Base-by-base conservation (phyloP, 2,113 vertebrate species). In the Plecturocebus donacophilus region DNA sequence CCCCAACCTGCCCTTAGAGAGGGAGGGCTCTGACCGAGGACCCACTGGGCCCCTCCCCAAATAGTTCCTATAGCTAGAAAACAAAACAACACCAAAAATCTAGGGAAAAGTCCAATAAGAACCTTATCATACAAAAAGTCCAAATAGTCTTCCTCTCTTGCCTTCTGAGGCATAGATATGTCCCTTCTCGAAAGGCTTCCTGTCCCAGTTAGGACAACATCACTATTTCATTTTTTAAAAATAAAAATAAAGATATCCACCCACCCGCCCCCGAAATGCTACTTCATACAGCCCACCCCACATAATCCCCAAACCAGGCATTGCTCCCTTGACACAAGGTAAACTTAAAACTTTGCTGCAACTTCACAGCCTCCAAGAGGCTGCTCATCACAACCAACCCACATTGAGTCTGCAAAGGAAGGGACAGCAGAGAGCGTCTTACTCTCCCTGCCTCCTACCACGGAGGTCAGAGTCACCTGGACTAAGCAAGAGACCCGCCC, bases 291-390 rank as follows among this genome's bases (percentile, higher is more conserved):
- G 42, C 94, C 91, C 73, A 32, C 88, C 96, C 97, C 35, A 2
- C 85, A 95, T 96, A 75, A 58, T 92, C 97, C 87, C 86, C 95
- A 96, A 96, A 92, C 90, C 96, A 97, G 92, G 6, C 91, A 1
- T 98, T 98, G 98, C 98, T 99, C 98, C 99, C 99, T 99, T 99
- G 99, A 99, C 99, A 99, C 99, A 99, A 99, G 99, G 99, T 98
- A 99, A 99, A 99, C 98, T 98, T 98, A 94, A 98, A 98, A 8
- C n/a, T 97, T 77, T 35, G 97, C 40, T 47, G 97, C 97, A 95
- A 94, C 42, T 91, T 80, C 97, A 75, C 97, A 95, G 19, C 94
- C 13, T 93, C 93, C 40, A 38, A 35, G 82, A 58, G 85, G 94
- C 96, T 88, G 90, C 77, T 82, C 90, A 76, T 84, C 91, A 94